Conservation (phyloP, 2,888 invertebrate genomes). For the Dolichomitus sp. region DNA sequence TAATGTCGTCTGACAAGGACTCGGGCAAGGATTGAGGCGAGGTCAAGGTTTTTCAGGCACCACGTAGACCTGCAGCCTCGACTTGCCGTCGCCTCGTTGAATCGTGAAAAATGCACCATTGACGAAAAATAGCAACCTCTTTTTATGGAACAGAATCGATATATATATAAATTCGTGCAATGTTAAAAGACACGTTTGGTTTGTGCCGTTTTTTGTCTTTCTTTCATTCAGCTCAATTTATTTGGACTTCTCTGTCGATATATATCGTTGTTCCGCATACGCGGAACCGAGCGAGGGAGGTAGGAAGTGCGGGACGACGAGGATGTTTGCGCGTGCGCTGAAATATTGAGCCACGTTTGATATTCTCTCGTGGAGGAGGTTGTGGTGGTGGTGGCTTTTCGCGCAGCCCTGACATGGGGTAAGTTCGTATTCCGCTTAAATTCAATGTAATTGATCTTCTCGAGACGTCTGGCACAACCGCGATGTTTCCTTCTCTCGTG, state of each 20-base stretch:
- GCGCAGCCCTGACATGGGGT: constrained; percentile 83
- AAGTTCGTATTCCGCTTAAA: constrained; percentile 76
- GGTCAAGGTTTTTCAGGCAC: constrained; percentile 73
- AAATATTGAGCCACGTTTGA: constrained; percentile 80
- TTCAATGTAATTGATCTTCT: constrained; percentile 59
- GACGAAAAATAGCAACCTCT: constrained; percentile 17
- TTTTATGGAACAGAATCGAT: constrained; percentile 20
- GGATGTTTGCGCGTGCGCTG: constrained; percentile 79
- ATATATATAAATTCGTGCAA: neutral
- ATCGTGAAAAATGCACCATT: neutral
- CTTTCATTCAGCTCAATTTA: neutral
- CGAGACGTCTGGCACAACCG: constrained; percentile 20
- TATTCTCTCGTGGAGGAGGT: constrained; percentile 50
- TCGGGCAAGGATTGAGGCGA: constrained; percentile 59
- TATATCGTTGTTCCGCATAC: constrained; percentile 71
- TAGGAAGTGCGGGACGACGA: constrained; percentile 52
- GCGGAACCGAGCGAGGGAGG: constrained; percentile 26
- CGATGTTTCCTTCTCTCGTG: neutral
- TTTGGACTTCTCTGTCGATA: constrained; percentile 1
- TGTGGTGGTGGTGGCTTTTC: constrained; percentile 75
- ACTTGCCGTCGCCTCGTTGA: constrained; percentile 1
- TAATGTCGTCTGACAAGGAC: constrained; percentile 53
- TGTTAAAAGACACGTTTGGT: neutral
- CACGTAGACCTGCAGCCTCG: neutral
- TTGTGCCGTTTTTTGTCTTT: neutral